Conservation (phyloP, 2,888 invertebrate species). For the Papilio protenor region DNA sequence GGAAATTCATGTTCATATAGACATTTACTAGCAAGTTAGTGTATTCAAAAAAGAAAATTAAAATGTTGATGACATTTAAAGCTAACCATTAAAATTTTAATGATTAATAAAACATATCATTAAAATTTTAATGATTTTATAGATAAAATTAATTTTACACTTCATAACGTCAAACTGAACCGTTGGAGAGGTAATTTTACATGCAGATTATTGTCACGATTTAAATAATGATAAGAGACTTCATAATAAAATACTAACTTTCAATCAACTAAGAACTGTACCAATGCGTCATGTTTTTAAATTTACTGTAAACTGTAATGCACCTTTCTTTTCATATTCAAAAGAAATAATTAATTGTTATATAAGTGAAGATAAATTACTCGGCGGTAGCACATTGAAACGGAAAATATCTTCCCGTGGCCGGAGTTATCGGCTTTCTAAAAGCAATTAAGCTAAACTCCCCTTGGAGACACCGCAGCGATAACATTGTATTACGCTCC, state of each 20-base stretch:
- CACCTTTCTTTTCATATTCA: not conserved
- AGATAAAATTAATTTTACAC: no score
- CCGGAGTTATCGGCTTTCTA: conserved; percentile 61
- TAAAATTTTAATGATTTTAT: no score
- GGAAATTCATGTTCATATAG: conserved; percentile 20
- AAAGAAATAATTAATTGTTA: not conserved
- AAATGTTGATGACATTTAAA: not conserved
- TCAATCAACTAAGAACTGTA: not conserved
- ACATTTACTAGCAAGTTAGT: conserved; percentile 1
- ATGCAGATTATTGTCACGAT: no score
- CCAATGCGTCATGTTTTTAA: not conserved
- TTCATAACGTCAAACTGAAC: no score
- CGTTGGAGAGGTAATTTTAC: no score
- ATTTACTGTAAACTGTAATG: not conserved
- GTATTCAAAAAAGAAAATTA: not conserved
- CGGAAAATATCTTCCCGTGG: conserved; percentile 39
- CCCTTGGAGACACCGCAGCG: conserved; percentile 57
- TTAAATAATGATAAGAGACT: no score
- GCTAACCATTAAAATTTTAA: not conserved
- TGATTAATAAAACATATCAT: not conserved
- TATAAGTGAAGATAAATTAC: conserved; percentile 30
- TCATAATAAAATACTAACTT: not conserved
- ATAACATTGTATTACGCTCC: conserved; percentile 45
- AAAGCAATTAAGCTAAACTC: conserved; percentile 73
- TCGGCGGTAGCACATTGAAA: conserved; percentile 31